Base-by-base conservation (phyloP, 2,797 vertebrate genomes). In the Dryobates pubescens region DNA sequence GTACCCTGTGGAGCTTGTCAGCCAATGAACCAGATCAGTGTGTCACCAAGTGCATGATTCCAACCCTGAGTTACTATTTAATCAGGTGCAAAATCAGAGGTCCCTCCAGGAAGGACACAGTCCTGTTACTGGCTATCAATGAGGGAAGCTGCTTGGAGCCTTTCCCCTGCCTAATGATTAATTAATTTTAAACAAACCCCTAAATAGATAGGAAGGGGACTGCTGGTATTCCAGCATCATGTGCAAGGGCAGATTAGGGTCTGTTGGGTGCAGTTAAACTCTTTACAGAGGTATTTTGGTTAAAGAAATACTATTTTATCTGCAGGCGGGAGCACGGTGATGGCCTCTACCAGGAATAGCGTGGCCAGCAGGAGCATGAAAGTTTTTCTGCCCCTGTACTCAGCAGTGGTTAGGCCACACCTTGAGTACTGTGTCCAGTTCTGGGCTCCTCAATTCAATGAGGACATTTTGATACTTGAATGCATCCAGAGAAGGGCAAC, bases 1-100 rank as follows among this genome's bases (percentile, higher is more conserved):
- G 62, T 97, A 95, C 97, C 98, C 97, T 97, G 97, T 98, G 97
- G 98, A 98, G 96, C 96, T 98, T 97, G 97, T 97, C 97, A 97
- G 97, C 96, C 97, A 98, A 95, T 97, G 95, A 97, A 97, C 94
- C 97, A 98, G 96, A 97, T 97, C 97, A 97, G 91, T 97, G 98
- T 97, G 96, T 97, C 97, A 97, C 96, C 89, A 84, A 89, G 94
- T 97, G 94, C 88, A 26, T 81, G 89, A 73, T 96, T 96, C 93
- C 43, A 92, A 96, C 94, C 88, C 95, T 86, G 93, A 96, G 96
- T 95, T 96, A 73, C 92, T 95, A 88, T 74, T 97, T 97, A 98
- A 97, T 98, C 97, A 97, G 96, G 96, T 97, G 95, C 97, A 98
- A 98, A 98, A 97, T 96, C 94, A 43, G 71, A 96, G 94, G 29